Conservation (phyloP, 1,140 invertebrate species). For the Drosophila dunni region DNA sequence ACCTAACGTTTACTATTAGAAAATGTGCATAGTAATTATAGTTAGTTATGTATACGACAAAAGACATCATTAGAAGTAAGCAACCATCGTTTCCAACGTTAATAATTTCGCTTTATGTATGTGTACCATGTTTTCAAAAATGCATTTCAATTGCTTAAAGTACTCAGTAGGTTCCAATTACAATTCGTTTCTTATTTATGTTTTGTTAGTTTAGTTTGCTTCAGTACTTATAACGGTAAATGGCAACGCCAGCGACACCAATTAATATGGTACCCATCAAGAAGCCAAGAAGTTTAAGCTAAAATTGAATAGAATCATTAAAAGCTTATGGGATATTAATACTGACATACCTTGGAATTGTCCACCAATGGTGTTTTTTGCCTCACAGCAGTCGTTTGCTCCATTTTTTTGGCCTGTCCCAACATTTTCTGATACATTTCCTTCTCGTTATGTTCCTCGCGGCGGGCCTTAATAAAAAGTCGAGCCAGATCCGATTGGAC, state of each 20-base stretch:
- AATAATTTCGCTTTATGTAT: conserved; percentile 66
- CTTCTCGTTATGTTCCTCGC: conserved; percentile 86
- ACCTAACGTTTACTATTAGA: conserved; percentile 47
- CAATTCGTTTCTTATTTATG: conserved; percentile 8
- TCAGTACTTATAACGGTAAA: conserved; percentile 87
- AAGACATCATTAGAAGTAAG: conserved; percentile 47
- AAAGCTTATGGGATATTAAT: not conserved
- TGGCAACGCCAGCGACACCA: conserved; percentile 87
- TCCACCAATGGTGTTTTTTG: conserved; percentile 73
- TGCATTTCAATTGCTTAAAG: conserved; percentile 72
- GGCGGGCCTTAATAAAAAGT: conserved; percentile 86
- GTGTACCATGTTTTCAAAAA: conserved; percentile 51
- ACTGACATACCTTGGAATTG: conserved; percentile 69
- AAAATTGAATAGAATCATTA: conserved; percentile 19
- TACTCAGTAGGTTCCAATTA: conserved; percentile 45
- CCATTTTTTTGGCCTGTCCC: conserved; percentile 85
- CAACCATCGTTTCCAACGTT: conserved; percentile 62
- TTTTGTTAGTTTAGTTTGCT: not conserved
- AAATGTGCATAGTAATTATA: conserved; percentile 59
- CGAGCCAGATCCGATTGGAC: conserved; percentile 87
- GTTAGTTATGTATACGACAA: conserved; percentile 56
- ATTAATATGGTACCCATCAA: conserved; percentile 86
- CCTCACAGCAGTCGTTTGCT: conserved; percentile 72
- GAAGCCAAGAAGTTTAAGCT: conserved; percentile 87
- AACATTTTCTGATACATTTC: conserved; percentile 89